Base-by-base conservation (phyloP, 2,888 invertebrate species). In the Cremastinae sp. region DNA sequence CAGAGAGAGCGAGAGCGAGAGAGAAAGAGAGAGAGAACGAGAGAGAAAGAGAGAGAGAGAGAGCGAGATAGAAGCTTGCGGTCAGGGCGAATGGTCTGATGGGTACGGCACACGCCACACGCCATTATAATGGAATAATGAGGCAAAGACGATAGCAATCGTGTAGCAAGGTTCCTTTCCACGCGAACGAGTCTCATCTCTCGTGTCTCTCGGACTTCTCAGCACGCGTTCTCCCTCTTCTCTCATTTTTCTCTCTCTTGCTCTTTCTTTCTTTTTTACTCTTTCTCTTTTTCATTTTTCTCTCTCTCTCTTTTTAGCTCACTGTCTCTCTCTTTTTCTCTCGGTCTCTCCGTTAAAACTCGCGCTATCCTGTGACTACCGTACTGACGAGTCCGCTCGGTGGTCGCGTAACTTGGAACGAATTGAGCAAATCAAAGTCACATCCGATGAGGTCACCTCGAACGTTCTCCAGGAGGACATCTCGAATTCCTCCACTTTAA, bases 381-480 rank as follows among this genome's bases (percentile, higher is more conserved):
- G 61, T 45, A 28, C 28, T 28, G 71, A 55, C 69, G 78, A 78
- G 75, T 73, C 69, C 74, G 76, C 71, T 75, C 79, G 79, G 65
- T 47, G 72, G 76, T 78, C 77, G 75, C 78, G 73, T 79, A 83
- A 84, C 82, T 84, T 88, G 83, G 84, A 87, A 82, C 85, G 86
- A 88, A 88, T 88, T 88, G 87, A 88, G 87, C 88, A 87, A 88
- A 88, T 88, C 88, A 88, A 85, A 87, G 87, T 83, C 86, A 88
- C 88, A 88, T 88, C 88, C 88, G 88, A 88, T 88, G 88, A 88
- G 87, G 86, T 88, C 88, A 88, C 84, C 85, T 83, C 80, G 80
- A 77, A 79, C 75, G 75, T 81, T 81, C 82, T 76, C 74, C 82
- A 80, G 74, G 79, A 81, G 81, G 58, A 68, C 79, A 78, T 78